Evolutionary conservation across 2,113 vertebrate species (phyloP), one percentile per base, ranked within the genome.

Genomic region (Paedocypris sp.): DNA sequence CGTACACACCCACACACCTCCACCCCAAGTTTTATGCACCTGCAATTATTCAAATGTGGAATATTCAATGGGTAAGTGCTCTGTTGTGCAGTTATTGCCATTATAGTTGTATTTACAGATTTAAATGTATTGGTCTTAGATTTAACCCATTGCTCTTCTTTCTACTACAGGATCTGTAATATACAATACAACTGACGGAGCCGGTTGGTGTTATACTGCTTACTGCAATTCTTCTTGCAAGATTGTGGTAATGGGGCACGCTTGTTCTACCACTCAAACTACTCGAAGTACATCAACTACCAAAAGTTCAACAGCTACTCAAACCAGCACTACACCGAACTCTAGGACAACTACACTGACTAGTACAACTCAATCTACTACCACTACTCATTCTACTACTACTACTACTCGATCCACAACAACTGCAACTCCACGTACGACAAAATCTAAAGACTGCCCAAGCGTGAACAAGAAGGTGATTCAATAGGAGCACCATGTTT

Each of bases 161-260:
- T 42, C 29, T 12, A 29, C 31, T 43, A 32, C 3, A 96, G 92
- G 80, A 1, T 76, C 71, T 0, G 0, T 67, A 0, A 84, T 98
- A 10, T 96, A 96, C 33, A 76, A 76, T 8, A 0, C 9, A 62
- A 67, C 39, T 0, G 91, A 94, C 70, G 80, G 66, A 0, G 69
- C 43, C 0, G 90, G 88, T 0, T 83, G 84, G 75, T 79, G 76
- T 48, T 91, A 74, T 45, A 82, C 70, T 2, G 83, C 87, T 0
- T 2, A 69, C 1, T 98, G 94, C 64, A 76, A 46, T 69, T 2
- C 6, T 0, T 25, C 26, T 0, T 97, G 94, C 59, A 13, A 2
- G 0, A 41, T 91, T 68, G 71, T 78, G 16, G 78, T 67, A 41
- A n/a, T n/a, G n/a, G n/a, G n/a, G n/a, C n/a, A n/a, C n/a, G n/a